Evolutionary conservation across 2,113 vertebrate species (phyloP).

Genomic region (Bambusicola thoracicus): DNA sequence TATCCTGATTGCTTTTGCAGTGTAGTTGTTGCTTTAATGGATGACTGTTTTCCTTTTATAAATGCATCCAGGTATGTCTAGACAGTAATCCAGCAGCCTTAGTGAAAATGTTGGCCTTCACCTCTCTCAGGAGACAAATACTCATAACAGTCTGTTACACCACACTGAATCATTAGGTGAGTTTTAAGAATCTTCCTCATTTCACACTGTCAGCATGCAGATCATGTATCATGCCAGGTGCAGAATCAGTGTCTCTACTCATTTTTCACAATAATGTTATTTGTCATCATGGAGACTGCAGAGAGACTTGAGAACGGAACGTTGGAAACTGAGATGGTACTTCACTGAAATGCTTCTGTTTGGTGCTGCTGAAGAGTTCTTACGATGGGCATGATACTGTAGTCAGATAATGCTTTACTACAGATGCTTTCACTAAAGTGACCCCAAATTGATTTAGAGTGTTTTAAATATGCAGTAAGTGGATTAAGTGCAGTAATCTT

Average conservation of each 20-base stretch:
- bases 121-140: neutral
- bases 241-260: neutral
- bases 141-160: neutral
- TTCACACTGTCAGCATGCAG: neutral
- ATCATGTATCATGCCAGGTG: neutral
- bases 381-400: neutral
- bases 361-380: neutral
- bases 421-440: neutral
- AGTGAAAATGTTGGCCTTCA: neutral
- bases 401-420: neutral
- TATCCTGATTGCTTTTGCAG: neutral
- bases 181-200: neutral
- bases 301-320: neutral
- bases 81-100: neutral
- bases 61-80: neutral
- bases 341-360: neutral
- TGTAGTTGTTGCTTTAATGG: neutral
- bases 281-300: neutral
- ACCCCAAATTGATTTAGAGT: neutral
- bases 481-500: neutral
- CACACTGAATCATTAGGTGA: neutral
- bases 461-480: neutral
- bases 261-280: neutral
- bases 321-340: neutral
- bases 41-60: neutral